Evolutionary conservation across 2,113 vertebrate genomes (phyloP), one percentile per base, ranked within the genome.

Genomic region (Indri indri): DNA sequence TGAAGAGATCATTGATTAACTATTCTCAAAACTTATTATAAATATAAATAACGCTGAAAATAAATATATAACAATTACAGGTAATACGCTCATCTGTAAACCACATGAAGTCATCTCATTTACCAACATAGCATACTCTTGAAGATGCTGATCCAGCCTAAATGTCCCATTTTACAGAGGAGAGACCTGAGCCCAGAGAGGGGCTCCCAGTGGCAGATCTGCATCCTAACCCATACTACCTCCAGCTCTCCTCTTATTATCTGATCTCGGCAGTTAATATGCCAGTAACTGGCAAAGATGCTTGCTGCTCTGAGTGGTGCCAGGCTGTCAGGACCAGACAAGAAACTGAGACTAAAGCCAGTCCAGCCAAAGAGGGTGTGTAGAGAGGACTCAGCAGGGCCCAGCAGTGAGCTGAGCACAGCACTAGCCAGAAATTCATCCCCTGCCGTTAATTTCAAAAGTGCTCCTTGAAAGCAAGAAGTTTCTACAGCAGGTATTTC

Each of bases 401-500:
- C 34, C 66, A 57, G 22, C 47, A 74, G 92, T 54, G 27, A 65
- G 37, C 76, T 30, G 50, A 84, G 23, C 23, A 61, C 9, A 77
- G 32, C 34, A 16, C 47, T 65, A 77, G 50, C 65, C 50, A 52
- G 88, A 91, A 52, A 57, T 54, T 57, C 42, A 25, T 34, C 25
- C 77, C 90, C 5, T 59, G 40, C 85, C 5, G 2, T 63, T 50
- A 74, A 95, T 88, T 92, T 96, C 88, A 97, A 77, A 96, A 66
- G 79, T 80, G 13, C 18, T 79, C 34, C 81, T 95, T 70, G 17
- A 34, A 95, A 63, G 81, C 32, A 91, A 76, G 61, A 91, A 73
- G n/a, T 79, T 57, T 91, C 32, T 87, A 37, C 5, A 66, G 40
- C 59, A 76, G 54, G 30, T 32, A 10, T 74, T 86, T 94, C 40